These are phyloP conservation scores for Hypocryptadius cinnamomeus DNA, from an alignment of 2,113 vertebrate genomes.

Conservation along the genomic window DNA sequence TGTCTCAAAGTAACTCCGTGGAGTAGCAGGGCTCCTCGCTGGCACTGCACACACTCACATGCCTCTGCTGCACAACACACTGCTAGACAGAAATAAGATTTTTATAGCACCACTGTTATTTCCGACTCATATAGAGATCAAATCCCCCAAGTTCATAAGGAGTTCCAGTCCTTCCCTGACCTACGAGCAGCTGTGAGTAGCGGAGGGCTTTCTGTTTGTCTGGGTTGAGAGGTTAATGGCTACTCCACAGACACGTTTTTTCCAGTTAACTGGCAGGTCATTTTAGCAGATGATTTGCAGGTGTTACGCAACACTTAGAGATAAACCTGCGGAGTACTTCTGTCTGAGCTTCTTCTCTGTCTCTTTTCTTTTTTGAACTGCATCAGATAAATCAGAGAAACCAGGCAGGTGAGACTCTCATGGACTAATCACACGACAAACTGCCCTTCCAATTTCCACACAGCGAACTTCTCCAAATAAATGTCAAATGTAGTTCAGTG, in stretches of 20 bases:
- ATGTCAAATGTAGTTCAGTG: not conserved
- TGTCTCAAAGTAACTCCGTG: not conserved
- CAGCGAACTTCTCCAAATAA: not conserved
- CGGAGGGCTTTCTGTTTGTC: not conserved
- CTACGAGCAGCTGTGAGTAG: not conserved
- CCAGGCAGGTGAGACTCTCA: slow-evolving; percentile 9
- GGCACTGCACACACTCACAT: not conserved
- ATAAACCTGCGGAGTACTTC: slow-evolving; percentile 6
- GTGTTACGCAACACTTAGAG: slow-evolving; percentile 9
- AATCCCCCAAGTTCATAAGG: not conserved
- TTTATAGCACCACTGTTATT: not conserved
- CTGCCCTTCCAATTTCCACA: not conserved
- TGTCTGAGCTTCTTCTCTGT: not conserved
- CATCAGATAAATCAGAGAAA: slow-evolving; percentile 30
- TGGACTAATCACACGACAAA: not conserved
- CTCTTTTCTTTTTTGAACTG: not conserved
- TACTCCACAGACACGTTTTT: not conserved
- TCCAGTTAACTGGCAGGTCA: slow-evolving; percentile 34
- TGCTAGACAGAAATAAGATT: not conserved
- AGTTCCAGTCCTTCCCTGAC: not conserved
- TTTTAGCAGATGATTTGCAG: slow-evolving; percentile 45
- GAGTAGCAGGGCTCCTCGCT: not conserved
- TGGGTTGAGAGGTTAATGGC: slow-evolving; percentile 31
- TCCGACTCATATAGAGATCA: not conserved
- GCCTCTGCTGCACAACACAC: not conserved